A percentile compares a stretch with the other conserved stretches of the same genome.
Conservation (phyloP, 2,113 vertebrate species). For the Amazona guildingii region DNA sequence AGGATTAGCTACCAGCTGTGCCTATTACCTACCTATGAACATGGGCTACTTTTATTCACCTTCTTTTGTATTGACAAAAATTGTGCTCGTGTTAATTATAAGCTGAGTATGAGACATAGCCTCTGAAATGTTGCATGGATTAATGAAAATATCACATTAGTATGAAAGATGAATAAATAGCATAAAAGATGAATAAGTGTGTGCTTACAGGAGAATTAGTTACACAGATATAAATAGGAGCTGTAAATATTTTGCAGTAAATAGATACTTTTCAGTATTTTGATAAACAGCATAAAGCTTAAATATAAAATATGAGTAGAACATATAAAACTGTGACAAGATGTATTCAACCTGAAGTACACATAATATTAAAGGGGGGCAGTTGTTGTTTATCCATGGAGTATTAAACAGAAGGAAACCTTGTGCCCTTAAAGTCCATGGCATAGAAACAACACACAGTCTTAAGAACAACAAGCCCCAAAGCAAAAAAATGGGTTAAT, state of each 20-base stretch:
- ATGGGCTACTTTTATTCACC: background rate
- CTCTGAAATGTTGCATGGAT: background rate
- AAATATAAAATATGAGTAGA: background rate
- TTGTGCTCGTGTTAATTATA: background rate
- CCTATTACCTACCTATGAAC: background rate
- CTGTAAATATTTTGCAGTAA: background rate
- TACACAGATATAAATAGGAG: background rate
- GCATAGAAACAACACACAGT: background rate
- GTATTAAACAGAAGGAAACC: conserved; percentile 13
- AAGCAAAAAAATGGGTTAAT: conserved; percentile 66
- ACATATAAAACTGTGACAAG: background rate
- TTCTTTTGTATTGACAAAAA: background rate
- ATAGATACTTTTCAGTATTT: background rate
- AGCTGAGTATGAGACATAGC: background rate
- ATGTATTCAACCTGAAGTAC: background rate
- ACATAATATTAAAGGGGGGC: background rate
- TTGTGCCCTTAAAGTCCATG: background rate
- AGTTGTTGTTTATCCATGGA: background rate
- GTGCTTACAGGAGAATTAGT: background rate
- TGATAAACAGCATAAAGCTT: background rate
- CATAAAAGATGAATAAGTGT: background rate
- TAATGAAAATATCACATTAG: background rate
- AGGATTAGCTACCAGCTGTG: background rate
- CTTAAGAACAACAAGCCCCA: conserved; percentile 36
- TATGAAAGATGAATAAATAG: background rate